These are phyloP conservation scores for Papilio polyxenes DNA, from an alignment of 1,140 invertebrate genomes.

Conservation along the genomic window DNA sequence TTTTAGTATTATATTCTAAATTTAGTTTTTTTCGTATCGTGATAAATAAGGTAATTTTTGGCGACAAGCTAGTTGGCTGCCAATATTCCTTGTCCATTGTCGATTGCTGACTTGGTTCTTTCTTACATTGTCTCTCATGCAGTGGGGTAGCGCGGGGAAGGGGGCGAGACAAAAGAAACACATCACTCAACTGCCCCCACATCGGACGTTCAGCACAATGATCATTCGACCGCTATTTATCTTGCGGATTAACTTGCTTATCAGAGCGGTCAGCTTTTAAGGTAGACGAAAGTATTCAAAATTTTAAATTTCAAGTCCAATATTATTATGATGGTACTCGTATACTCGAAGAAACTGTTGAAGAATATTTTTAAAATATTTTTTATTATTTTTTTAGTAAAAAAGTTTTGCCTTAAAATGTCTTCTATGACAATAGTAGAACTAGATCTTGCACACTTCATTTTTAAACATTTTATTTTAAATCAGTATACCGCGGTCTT, in stretches of 20 bases:
- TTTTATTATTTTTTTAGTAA: too few species aligned
- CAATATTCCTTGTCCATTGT: conserved; percentile 54
- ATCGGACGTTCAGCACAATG: conserved; percentile 58
- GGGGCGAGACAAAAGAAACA: conserved; percentile 73
- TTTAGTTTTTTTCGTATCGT: not conserved
- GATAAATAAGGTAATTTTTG: not conserved
- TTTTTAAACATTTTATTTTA: not conserved
- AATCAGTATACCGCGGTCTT: not conserved
- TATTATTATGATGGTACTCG: too few species aligned
- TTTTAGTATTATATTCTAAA: not conserved
- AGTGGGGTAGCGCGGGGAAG: conserved; percentile 48
- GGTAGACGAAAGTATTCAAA: not conserved
- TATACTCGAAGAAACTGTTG: not conserved
- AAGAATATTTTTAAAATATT: too few species aligned
- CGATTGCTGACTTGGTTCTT: conserved; percentile 69
- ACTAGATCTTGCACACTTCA: too few species aligned
- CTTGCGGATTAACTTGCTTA: conserved; percentile 75
- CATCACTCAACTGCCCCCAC: conserved; percentile 69
- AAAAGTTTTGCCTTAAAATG: too few species aligned
- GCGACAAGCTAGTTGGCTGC: conserved; percentile 26
- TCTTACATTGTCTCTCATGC: conserved; percentile 70
- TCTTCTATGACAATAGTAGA: too few species aligned
- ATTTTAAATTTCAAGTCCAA: not conserved
- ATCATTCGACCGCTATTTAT: conserved; percentile 68
- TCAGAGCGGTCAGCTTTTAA: conserved; percentile 52